Percentiles rank a stretch among this genome's conserved stretches.
These are phyloP conservation scores for Philaenus spumarius DNA, from an alignment of 1,140 invertebrate genomes.

Conservation along the genomic window DNA sequence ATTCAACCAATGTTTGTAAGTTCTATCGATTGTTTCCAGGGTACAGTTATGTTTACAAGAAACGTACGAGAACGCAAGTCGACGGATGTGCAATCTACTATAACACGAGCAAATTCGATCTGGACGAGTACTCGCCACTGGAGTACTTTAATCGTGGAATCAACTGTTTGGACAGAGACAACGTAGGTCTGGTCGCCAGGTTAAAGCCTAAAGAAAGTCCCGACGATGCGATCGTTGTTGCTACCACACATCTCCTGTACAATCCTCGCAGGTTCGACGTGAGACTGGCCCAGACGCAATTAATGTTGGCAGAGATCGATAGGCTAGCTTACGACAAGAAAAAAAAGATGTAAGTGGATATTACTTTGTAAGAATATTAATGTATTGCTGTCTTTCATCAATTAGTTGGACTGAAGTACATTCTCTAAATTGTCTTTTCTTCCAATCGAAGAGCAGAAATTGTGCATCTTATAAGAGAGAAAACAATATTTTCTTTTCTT, in stretches of 20 bases:
- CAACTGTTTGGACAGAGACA: conserved; percentile 68
- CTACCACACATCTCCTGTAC: conserved; percentile 91
- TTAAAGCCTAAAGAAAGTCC: conserved; percentile 46
- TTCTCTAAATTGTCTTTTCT: no score
- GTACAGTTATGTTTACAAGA: conserved; percentile 40
- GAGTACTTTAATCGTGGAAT: conserved; percentile 45
- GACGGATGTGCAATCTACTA: conserved; percentile 86
- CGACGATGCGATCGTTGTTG: conserved; percentile 58
- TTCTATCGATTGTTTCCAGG: conserved; percentile 33
- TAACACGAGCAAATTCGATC: conserved; percentile 52
- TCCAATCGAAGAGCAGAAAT: no score
- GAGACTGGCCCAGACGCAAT: conserved; percentile 73
- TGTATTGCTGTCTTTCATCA: no score
- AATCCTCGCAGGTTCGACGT: conserved; percentile 85
- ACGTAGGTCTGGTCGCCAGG: conserved; percentile 78
- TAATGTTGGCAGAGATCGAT: conserved; percentile 77
- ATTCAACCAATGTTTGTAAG: no score
- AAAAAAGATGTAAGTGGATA: background rate
- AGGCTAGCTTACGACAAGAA: conserved; percentile 53
- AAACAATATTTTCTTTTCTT: no score
- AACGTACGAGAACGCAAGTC: conserved; percentile 43
- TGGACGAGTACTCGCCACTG: conserved; percentile 53
- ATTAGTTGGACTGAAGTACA: no score
- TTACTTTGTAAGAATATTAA: no score
- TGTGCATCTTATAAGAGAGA: no score